Conservation (phyloP, 2,113 vertebrate genomes). For the Hymenochirus boettgeri region DNA sequence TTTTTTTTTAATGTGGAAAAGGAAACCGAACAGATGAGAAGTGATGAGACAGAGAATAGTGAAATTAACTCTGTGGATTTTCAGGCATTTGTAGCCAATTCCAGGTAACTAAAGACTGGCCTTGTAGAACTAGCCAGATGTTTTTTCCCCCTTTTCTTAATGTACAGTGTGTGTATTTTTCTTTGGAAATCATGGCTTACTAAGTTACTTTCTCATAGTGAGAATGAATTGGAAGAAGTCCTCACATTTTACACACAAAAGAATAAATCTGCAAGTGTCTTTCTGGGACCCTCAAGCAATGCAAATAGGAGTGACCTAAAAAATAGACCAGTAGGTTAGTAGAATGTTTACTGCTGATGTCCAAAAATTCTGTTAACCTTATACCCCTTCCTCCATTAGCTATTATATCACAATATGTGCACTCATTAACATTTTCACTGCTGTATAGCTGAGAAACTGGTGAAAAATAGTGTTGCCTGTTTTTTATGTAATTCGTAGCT, state of each 20-base stretch:
- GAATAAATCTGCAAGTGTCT: slow-evolving; percentile 84
- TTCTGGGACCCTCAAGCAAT: slow-evolving; percentile 71
- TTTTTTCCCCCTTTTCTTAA: no score
- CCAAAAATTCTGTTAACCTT: no score
- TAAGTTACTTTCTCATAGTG: slow-evolving; percentile 60
- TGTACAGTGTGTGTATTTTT: background rate
- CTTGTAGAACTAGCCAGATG: background rate
- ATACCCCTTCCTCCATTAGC: no score
- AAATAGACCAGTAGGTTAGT: slow-evolving; percentile 29
- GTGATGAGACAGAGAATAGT: slow-evolving; percentile 57
- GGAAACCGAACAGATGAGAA: slow-evolving; percentile 83
- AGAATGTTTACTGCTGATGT: background rate
- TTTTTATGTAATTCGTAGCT: no score
- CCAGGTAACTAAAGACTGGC: slow-evolving; percentile 69
- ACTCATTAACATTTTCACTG: no score
- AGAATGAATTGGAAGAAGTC: slow-evolving; percentile 87
- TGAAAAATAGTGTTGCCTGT: no score
- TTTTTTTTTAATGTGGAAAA: slow-evolving; percentile 43
- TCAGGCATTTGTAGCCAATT: slow-evolving; percentile 77
- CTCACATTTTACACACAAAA: slow-evolving; percentile 92
- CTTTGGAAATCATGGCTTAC: background rate
- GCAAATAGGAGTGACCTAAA: slow-evolving; percentile 49
- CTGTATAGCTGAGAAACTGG: no score
- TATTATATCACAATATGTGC: no score
- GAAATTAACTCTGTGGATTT: slow-evolving; percentile 76